Base-by-base conservation (phyloP, 2,888 invertebrate genomes). In the Drosophila picticornis region DNA sequence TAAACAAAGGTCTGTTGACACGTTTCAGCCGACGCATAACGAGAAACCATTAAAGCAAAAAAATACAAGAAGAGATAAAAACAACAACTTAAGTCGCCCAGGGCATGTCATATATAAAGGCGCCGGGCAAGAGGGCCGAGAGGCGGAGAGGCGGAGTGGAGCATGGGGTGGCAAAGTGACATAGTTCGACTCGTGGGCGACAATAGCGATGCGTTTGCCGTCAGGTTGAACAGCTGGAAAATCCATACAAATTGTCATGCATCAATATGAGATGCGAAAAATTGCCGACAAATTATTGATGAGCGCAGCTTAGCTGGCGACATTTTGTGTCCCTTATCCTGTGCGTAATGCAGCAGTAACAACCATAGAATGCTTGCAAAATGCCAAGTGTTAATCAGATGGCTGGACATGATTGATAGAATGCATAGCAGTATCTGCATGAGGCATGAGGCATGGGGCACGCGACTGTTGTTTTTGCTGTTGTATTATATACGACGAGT, bases 241-340 rank as follows among this genome's bases (percentile, higher is more conserved):
- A 89, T 79, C 83, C 72, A 70, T 70, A 85, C 72, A 85, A 85
- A 85, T 85, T 76, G 83, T 74, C 64, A 46, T 66, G 66, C 88
- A 90, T 90, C 77, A 82, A 90, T 82, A 75, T 88, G 67, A 51
- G 77, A 77, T 72, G 84, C 79, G 50, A 57, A 69, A 84, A 77
- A 75, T 81, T 73, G 72, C 75, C 79, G 65, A 80, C 68, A 81
- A 84, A 81, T 84, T 81, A 87, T 84, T 84, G 84, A 89, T 84
- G 87, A 75, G 80, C 50, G 56, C 22, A 67, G 78, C 76, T 87
- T 75, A 70, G 74, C 52, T 43, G 25, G 34, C 58, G 50, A 64
- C 66, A 64, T 56, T 64, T 40, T 66, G 46, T 55, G 43, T n/a
- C 50, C 64, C 52, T 36, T 52, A 48, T 75, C 58, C 27, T 16